Conservation (phyloP, 2,888 invertebrate genomes). For the Machimus atricapillus region DNA sequence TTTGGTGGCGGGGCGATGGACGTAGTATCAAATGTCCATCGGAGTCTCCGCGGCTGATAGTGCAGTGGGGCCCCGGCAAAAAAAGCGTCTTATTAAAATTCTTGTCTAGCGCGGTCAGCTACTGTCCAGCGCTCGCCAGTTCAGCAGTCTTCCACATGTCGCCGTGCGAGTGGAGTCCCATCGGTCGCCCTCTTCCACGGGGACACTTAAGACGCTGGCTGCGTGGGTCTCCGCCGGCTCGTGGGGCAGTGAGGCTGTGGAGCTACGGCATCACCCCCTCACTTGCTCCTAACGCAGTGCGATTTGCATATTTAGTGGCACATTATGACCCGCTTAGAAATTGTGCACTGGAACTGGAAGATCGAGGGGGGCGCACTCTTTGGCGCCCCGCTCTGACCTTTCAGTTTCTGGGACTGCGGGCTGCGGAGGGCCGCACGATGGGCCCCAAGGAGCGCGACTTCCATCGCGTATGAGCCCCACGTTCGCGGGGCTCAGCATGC, state of each 20-base stretch:
- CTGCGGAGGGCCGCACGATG: neutral
- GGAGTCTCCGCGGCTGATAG: slow-evolving; percentile 33
- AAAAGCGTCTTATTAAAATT: slow-evolving; percentile 28
- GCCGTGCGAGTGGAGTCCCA: neutral
- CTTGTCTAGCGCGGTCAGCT: slow-evolving; percentile 32
- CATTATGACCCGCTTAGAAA: slow-evolving; percentile 7
- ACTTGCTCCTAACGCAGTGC: neutral
- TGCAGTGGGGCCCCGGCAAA: neutral
- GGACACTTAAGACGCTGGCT: neutral
- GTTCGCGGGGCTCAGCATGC: neutral
- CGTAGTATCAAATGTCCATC: slow-evolving; percentile 17
- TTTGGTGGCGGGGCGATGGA: neutral
- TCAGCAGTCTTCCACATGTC: neutral
- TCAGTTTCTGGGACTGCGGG: neutral
- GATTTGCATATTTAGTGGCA: slow-evolving; percentile 30
- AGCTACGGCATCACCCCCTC: neutral
- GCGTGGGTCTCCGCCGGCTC: neutral
- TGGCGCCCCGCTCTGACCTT: neutral
- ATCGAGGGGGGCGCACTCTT: neutral
- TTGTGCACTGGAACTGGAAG: neutral
- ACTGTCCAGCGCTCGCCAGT: slow-evolving; percentile 25
- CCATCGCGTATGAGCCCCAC: neutral
- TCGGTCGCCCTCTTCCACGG: neutral
- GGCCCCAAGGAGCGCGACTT: neutral
- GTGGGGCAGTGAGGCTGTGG: neutral